These are phyloP conservation scores for Lordiphosa fenestrarum DNA, from an alignment of 2,888 invertebrate species.

Conservation along the genomic window DNA sequence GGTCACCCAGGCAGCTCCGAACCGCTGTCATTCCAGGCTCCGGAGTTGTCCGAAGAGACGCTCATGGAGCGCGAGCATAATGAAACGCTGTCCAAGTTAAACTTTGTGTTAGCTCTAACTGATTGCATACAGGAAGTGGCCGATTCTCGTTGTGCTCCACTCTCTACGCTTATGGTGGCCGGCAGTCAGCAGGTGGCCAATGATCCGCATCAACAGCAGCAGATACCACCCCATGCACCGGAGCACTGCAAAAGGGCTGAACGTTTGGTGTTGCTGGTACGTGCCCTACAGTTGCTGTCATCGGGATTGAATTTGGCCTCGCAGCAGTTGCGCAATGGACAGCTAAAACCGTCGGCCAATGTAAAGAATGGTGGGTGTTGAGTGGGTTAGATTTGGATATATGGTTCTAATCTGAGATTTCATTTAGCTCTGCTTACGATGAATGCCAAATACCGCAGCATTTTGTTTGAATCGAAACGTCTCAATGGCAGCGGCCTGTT, in stretches of 20 bases:
- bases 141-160: constrained; percentile 88
- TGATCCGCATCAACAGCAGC: constrained; percentile 54
- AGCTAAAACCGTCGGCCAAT: constrained; percentile 93
- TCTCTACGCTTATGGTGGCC: constrained; percentile 84
- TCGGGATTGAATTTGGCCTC: constrained; percentile 96
- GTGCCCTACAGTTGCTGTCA: constrained; percentile 95
- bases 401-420: background rate
- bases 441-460: constrained; percentile 95
- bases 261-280: constrained; percentile 78
- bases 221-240: constrained; percentile 80
- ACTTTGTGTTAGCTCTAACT: constrained; percentile 97
- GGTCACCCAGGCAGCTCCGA: constrained; percentile 56
- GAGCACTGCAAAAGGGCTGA: constrained; percentile 80
- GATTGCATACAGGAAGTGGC: constrained; percentile 96
- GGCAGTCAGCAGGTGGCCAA: constrained; percentile 57
- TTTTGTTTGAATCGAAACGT: constrained; percentile 92
- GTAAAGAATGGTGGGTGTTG: constrained; percentile 89
- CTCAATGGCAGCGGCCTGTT: constrained; percentile 88
- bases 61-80: constrained; percentile 97
- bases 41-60: constrained; percentile 97
- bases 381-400: too few relatives aligned
- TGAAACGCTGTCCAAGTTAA: constrained; percentile 97
- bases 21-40: constrained; percentile 87
- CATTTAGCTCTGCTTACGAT: constrained; percentile 88
- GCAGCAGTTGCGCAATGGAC: constrained; percentile 90